These are phyloP conservation scores for Hycleus cichorii DNA, from an alignment of 1,140 invertebrate species.

Conservation along the genomic window DNA sequence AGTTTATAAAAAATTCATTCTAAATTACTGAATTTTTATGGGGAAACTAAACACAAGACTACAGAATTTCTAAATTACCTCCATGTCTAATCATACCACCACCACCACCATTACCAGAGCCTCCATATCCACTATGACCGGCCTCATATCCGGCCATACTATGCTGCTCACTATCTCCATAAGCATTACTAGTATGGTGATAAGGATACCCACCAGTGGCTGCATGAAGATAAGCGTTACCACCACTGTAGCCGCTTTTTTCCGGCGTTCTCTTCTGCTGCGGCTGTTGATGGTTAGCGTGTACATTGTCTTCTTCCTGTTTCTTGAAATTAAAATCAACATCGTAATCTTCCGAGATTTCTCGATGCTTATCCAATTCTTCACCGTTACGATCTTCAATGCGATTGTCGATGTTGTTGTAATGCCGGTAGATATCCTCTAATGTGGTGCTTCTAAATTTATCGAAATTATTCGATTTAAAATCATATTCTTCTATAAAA, in stretches of 20 bases:
- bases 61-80: neutral
- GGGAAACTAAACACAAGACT: no score
- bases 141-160: slow-evolving; percentile 1
- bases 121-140: neutral
- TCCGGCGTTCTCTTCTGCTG: neutral
- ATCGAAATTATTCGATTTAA: no score
- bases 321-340: slow-evolving; percentile 43
- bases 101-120: slow-evolving; percentile 5
- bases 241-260: slow-evolving; percentile 23
- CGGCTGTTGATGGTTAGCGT: slow-evolving; percentile 1
- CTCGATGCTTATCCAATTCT: slow-evolving; percentile 30
- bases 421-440: slow-evolving; percentile 54
- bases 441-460: slow-evolving; percentile 49
- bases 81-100: slow-evolving; percentile 14
- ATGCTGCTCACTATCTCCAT: slow-evolving; percentile 4
- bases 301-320: neutral
- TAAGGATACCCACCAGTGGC: slow-evolving; percentile 2
- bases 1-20: no score
- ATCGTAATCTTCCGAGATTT: slow-evolving; percentile 39
- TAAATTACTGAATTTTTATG: no score
- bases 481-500: no score
- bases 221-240: slow-evolving; percentile 7
- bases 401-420: slow-evolving; percentile 31
- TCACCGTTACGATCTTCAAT: slow-evolving; percentile 32
- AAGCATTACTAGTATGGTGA: neutral